Evolutionary conservation across 1,140 invertebrate genomes (phyloP).

Genomic region (Macrobrachium rosenbergii): DNA sequence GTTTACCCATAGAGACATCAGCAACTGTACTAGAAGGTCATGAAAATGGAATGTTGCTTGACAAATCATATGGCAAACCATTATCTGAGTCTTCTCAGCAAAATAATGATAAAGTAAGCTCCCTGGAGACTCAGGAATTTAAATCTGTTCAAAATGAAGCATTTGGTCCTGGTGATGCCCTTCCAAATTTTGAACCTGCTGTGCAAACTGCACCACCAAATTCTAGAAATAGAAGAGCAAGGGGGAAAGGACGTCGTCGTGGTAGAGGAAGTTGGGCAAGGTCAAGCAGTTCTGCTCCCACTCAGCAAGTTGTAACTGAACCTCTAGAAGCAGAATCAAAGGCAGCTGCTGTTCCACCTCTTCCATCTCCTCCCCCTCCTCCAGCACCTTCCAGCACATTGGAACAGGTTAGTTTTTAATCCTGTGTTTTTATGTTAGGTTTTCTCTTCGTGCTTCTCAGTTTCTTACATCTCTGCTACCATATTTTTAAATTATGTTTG

Average conservation of each 20-base stretch:
- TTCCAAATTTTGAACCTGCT: not conserved
- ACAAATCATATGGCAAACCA: no score
- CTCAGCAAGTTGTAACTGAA: not conserved
- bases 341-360: not conserved
- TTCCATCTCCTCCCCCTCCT: not conserved
- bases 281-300: not conserved
- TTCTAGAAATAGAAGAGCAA: not conserved
- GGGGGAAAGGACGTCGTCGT: not conserved
- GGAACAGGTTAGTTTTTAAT: slow-evolving; percentile 30
- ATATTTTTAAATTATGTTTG: no score
- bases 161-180: no score
- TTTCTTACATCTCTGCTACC: no score
- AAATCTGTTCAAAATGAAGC: no score
- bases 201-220: not conserved
- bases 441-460: not conserved
- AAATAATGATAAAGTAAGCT: no score
- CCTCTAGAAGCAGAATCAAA: not conserved
- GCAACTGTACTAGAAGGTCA: not conserved
- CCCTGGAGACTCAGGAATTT: no score
- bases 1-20: slow-evolving; percentile 58
- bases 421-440: not conserved
- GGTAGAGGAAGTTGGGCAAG: not conserved
- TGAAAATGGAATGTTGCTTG: no score
- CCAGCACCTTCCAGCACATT: slow-evolving; percentile 10
- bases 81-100: no score